phyloP scores from a whole-genome alignment of 2,888 invertebrate genomes.

The Catotricha subobsoleta region DNA sequence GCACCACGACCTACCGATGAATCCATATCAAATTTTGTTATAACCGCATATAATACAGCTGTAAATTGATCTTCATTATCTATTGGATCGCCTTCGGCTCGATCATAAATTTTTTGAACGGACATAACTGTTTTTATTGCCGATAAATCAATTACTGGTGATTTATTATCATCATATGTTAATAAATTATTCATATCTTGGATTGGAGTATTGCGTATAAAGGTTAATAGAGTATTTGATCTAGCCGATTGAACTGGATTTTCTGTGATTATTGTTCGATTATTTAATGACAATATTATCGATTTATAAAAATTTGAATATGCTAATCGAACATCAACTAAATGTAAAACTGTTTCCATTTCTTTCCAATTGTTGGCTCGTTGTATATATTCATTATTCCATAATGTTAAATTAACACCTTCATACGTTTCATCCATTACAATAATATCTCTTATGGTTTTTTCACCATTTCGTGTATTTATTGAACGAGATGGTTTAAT shows the following conservation, averaged over 20 bases:
- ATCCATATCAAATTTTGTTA: constrained; percentile 44
- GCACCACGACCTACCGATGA: constrained; percentile 15
- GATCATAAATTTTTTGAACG: constrained; percentile 36
- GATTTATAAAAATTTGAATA: constrained; percentile 37
- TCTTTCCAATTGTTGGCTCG: constrained; percentile 48
- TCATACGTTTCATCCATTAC: constrained; percentile 45
- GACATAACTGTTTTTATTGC: constrained; percentile 40
- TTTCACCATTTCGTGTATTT: constrained; percentile 37
- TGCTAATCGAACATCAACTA: constrained; percentile 47
- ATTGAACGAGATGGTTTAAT: constrained; percentile 43
- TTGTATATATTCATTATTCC: constrained; percentile 47
- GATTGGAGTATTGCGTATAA: constrained; percentile 30
- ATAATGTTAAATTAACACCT: constrained; percentile 40
- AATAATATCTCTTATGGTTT: constrained; percentile 36
- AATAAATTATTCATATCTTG: constrained; percentile 19
- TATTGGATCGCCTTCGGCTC: constrained; percentile 24
- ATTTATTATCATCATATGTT: constrained; percentile 16
- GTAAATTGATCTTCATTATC: constrained; percentile 44
- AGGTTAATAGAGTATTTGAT: constrained; percentile 35
- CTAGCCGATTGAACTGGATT: constrained; percentile 46
- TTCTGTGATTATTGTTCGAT: constrained; percentile 48
- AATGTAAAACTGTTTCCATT: constrained; percentile 46
- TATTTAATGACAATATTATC: constrained; percentile 32
- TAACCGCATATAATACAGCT: constrained; percentile 45
- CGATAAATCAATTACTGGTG: constrained; percentile 19